Evolutionary conservation across 2,113 vertebrate species (phyloP).

Genomic region (Ctenodactylus gundi): DNA sequence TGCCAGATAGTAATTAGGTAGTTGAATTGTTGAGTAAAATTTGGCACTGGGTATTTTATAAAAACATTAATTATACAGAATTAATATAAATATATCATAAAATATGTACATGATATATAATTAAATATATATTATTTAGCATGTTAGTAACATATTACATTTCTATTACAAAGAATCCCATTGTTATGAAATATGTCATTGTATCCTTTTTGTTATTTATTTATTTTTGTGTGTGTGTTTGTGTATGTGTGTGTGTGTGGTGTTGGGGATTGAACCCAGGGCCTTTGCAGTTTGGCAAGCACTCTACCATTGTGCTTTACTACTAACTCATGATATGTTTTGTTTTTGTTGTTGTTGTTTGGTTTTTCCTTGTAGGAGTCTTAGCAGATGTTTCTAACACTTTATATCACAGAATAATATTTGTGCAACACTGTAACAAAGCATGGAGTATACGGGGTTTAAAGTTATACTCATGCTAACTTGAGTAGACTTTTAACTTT

Average conservation of each 20-base stretch:
- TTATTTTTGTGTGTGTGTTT: no score
- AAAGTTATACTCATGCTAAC: background rate
- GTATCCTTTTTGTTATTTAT: background rate
- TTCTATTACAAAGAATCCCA: background rate
- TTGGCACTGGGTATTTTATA: background rate
- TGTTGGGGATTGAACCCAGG: background rate
- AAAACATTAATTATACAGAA: background rate
- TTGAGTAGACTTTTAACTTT: background rate
- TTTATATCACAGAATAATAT: background rate
- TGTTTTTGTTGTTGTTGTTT: no score
- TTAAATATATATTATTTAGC: background rate
- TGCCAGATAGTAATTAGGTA: background rate
- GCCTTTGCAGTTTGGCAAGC: background rate
- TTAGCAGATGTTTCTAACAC: background rate
- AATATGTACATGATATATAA: background rate
- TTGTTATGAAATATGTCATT: background rate
- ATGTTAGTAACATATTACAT: background rate
- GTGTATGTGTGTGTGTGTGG: no score
- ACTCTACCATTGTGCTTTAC: background rate
- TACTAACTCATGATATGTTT: background rate
- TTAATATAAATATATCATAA: background rate
- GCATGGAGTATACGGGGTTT: background rate
- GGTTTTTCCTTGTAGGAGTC: no score
- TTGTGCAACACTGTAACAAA: background rate
- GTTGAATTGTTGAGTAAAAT: conserved; percentile 5